Conservation (phyloP, 1,140 invertebrate genomes). For the Bilobella aurantiaca region DNA sequence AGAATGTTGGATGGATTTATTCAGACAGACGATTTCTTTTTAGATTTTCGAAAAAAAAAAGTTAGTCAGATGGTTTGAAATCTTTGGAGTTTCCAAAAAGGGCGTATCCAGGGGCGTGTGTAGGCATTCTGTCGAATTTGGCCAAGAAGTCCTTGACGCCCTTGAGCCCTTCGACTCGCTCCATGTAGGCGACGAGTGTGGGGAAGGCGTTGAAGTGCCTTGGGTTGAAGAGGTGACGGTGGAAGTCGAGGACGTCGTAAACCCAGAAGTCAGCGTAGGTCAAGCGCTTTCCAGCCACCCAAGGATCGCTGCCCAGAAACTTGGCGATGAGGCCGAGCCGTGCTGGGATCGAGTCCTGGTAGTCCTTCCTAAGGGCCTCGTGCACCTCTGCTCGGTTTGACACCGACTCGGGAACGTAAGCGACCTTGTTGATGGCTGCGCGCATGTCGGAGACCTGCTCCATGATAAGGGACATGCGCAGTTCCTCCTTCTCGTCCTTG, state of each 20-base stretch:
- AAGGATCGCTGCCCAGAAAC: background rate
- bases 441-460: background rate
- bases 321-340: background rate
- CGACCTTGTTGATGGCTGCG: background rate
- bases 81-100: background rate
- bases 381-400: background rate
- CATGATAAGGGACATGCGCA: background rate
- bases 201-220: background rate
- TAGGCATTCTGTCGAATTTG: background rate
- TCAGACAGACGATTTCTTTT: no score
- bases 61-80: background rate
- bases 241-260: background rate
- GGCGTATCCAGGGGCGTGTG: no score
- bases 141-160: background rate
- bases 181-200: background rate
- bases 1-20: no score
- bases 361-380: background rate
- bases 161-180: background rate
- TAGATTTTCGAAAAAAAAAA: no score
- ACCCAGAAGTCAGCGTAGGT: constrained; percentile 2
- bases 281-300: background rate
- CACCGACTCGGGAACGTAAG: background rate
- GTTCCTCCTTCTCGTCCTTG: background rate
- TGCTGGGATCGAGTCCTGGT: background rate
- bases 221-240: background rate